Base-by-base conservation (phyloP, 92 coral and sea anemone genomes). In the Epizoanthus illoricatus region DNA sequence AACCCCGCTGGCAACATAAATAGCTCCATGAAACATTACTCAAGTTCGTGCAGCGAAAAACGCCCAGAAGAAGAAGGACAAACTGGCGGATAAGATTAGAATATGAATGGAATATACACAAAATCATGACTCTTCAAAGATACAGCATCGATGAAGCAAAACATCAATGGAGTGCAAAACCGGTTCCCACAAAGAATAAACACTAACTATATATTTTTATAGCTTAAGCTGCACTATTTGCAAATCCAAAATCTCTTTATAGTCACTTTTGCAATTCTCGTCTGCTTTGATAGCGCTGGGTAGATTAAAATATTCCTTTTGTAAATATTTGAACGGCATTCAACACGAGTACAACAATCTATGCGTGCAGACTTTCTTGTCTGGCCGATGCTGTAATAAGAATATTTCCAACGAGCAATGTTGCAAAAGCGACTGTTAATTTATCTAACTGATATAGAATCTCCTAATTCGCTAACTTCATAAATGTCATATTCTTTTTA, bases 401-500 rank as follows among this genome's bases (percentile, higher is more conserved):
- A 71, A 43, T 71, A n/a, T 49, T 36, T 67, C 16, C 71, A 20
- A 67, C 58, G 58, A 71, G 11, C 81, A 56, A 55, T 41, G 72
- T 63, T 62, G 71, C 82, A 78, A 62, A 60, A 61, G 24, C 67
- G 82, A 78, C 82, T 78, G 72, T 24, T 42, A 58, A 52, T 78
- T 78, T 78, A 20, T 63, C 36, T 62, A 62, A 78, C 72, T 78
- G 23, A 15, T 43, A 78, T 78, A 78, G 23, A 33, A 63, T 62
- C 81, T 76, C 28, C 56, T 43, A 39, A 78, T 63, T 65, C 73
- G 57, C 79, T 72, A 71, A 81, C 75, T 68, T 76, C 75, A 84
- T 84, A 76, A 71, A 84, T 71, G 49, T 57, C 84, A 28, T 59
- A 57, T 42, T 66, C 71, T 75, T 68, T 81, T 58, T 81, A 65